Evolutionary conservation across 2,113 vertebrate species (phyloP).

Genomic region (Coturnix japonica): DNA sequence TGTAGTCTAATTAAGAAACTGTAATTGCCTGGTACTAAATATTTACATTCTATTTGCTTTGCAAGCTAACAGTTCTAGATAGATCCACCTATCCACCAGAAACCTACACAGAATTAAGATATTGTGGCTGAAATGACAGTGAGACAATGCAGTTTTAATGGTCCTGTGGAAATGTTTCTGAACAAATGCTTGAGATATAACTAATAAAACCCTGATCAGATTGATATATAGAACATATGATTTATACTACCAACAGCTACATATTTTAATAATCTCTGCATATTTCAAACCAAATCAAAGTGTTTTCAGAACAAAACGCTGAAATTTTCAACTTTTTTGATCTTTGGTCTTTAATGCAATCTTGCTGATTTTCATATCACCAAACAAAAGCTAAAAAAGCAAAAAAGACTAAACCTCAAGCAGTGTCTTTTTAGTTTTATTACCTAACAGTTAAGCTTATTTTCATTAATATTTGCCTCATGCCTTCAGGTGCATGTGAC

Average conservation of each 20-base stretch:
- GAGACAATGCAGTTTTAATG: neutral
- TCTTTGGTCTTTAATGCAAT: neutral
- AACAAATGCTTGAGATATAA: neutral
- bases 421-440: neutral
- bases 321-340: neutral
- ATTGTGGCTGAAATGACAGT: neutral
- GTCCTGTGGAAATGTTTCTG: neutral
- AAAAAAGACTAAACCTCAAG: neutral
- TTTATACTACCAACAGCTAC: neutral
- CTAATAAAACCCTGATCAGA: neutral
- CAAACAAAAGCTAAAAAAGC: neutral
- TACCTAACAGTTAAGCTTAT: neutral
- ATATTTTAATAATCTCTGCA: neutral
- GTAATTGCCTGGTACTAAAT: neutral
- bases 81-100: neutral
- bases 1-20: neutral
- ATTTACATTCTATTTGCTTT: neutral
- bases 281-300: neutral
- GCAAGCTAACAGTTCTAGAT: neutral
- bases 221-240: neutral
- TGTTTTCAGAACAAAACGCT: neutral
- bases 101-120: neutral
- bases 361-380: neutral
- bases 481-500: neutral
- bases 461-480: neutral